A percentile compares a stretch with the other conserved stretches of the same genome.
Evolutionary conservation across 2,797 vertebrate species (phyloP).

Genomic region (Presbytis comata): DNA sequence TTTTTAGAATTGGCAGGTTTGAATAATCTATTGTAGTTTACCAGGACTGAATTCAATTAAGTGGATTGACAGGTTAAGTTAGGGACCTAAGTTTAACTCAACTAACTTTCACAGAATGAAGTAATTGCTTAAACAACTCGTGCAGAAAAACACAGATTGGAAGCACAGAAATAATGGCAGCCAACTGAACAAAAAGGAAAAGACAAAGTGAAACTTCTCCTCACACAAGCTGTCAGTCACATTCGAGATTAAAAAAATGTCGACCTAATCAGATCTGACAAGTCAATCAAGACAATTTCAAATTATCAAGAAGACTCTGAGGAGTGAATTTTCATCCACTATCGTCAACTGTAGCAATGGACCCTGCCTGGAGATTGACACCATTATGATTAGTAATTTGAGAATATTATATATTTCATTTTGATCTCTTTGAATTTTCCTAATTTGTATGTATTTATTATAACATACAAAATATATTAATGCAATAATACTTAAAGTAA

Average conservation of each 20-base stretch:
- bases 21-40: neutral
- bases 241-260: neutral
- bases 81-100: neutral
- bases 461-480: neutral
- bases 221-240: neutral
- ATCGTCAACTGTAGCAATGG: neutral
- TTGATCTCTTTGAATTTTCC: neutral
- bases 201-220: neutral
- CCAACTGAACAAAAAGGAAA: neutral
- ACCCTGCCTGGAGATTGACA: neutral
- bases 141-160: neutral
- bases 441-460: neutral
- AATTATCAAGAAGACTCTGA: neutral
- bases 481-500: neutral
- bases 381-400: neutral
- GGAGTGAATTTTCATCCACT: neutral
- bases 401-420: conserved; percentile 2
- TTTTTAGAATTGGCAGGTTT: neutral
- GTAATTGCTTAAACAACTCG: neutral
- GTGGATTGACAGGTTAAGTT: neutral
- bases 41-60: neutral
- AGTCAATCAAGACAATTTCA: neutral
- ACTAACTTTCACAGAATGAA: neutral
- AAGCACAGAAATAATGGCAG: neutral
- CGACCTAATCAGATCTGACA: neutral